These are phyloP conservation scores for Thymelicus sylvestris DNA, from an alignment of 2,888 invertebrate species.

Conservation along the genomic window DNA sequence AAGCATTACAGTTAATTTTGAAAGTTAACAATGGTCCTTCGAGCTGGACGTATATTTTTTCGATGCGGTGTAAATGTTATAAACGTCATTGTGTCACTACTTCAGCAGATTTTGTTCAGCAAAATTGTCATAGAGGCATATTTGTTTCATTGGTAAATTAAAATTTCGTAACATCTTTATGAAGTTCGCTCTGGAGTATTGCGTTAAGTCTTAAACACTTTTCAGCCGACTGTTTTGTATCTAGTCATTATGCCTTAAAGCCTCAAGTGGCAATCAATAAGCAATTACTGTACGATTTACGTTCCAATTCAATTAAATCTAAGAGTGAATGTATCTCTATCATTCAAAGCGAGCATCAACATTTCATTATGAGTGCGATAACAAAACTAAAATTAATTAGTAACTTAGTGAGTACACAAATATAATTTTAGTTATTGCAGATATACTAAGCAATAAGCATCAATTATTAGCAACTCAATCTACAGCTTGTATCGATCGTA, in stretches of 20 bases:
- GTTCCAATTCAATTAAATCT: constrained; percentile 22
- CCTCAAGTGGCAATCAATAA: constrained; percentile 32
- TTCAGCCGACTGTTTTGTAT: neutral
- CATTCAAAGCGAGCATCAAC: constrained; percentile 28
- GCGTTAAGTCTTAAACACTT: no score
- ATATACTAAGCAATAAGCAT: no score
- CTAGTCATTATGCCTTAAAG: neutral
- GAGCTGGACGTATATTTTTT: neutral
- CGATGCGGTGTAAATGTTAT: neutral
- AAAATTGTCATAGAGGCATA: no score
- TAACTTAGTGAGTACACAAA: neutral
- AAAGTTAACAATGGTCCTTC: constrained; percentile 7
- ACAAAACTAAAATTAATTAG: neutral
- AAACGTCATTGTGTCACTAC: neutral
- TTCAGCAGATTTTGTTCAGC: no score
- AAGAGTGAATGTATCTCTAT: constrained; percentile 11
- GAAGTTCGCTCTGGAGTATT: neutral
- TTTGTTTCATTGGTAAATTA: neutral
- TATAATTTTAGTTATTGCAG: no score
- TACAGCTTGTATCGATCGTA: no score
- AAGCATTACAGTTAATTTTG: neutral
- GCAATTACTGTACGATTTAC: constrained; percentile 30
- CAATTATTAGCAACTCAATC: no score
- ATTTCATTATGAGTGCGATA: constrained; percentile 26
- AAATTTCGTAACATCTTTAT: neutral